Evolutionary conservation across 2,797 vertebrate species (phyloP).

Genomic region (Rallus crepitans): DNA sequence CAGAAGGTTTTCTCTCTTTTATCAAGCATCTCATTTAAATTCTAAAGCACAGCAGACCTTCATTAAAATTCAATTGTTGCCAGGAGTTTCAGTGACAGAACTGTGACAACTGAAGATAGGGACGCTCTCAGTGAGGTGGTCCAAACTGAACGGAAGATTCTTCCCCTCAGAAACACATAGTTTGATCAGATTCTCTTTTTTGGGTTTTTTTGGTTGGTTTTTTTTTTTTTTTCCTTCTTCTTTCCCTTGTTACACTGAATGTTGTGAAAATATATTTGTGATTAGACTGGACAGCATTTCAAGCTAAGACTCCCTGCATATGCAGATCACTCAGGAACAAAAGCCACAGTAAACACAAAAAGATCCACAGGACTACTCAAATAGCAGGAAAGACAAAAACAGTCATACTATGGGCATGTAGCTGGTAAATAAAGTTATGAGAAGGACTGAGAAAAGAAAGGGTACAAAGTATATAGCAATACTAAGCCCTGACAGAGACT

Average conservation of each 20-base stretch:
- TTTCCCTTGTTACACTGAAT: not conserved
- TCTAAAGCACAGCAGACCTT: slow-evolving; percentile 38
- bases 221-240: not conserved
- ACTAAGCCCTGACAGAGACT: not conserved
- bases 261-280: not conserved
- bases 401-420: not conserved
- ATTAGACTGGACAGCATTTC: slow-evolving; percentile 30
- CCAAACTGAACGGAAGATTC: not conserved
- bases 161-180: not conserved
- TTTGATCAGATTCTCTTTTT: not conserved
- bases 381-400: not conserved
- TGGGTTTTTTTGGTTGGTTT: no score
- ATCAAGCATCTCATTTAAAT: slow-evolving; percentile 52
- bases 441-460: not conserved
- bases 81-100: slow-evolving; percentile 23
- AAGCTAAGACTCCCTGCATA: not conserved
- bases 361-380: not conserved
- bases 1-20: slow-evolving; percentile 6
- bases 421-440: not conserved
- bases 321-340: not conserved
- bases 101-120: not conserved
- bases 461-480: not conserved
- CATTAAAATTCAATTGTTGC: slow-evolving; percentile 56
- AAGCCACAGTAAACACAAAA: not conserved
- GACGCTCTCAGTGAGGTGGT: not conserved